phyloP scores from a whole-genome alignment of 2,888 invertebrate genomes.

The Ecliptopera silaceata region DNA sequence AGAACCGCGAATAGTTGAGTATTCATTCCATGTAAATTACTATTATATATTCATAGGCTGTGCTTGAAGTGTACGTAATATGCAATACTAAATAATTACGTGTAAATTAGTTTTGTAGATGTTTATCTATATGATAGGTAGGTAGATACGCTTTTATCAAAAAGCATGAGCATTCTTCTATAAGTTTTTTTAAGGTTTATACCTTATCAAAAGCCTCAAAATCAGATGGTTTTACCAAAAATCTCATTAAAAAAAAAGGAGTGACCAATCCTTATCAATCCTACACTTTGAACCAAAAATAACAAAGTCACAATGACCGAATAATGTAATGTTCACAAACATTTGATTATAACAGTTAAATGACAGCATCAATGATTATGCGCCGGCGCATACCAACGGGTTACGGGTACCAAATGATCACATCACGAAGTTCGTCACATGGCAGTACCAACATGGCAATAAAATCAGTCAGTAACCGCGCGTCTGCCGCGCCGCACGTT shows the following conservation, averaged over 20 bases:
- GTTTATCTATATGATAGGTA: too few relatives aligned
- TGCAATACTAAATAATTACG: too few relatives aligned
- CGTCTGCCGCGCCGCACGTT: constrained; percentile 68
- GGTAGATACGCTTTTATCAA: too few relatives aligned
- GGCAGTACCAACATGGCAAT: constrained; percentile 68
- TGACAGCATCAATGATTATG: constrained; percentile 11
- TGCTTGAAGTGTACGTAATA: too few relatives aligned
- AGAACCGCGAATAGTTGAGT: background rate
- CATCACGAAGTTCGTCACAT: constrained; percentile 72
- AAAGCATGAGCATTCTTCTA: too few relatives aligned
- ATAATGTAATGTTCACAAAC: background rate
- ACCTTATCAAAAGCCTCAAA: too few relatives aligned
- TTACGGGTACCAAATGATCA: constrained; percentile 44
- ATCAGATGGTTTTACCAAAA: too few relatives aligned
- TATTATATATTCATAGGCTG: too few relatives aligned
- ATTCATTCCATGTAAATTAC: background rate
- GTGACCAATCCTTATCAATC: too few relatives aligned
- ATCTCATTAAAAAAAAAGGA: too few relatives aligned
- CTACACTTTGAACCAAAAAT: background rate
- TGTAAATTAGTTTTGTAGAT: too few relatives aligned
- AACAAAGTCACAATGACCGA: background rate
- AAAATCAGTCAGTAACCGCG: constrained; percentile 64
- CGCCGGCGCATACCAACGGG: constrained; percentile 32
- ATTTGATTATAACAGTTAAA: background rate
- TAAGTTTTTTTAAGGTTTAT: too few relatives aligned